Evolutionary conservation across 2,888 invertebrate species (phyloP).

Genomic region (Callinectes sapidus): DNA sequence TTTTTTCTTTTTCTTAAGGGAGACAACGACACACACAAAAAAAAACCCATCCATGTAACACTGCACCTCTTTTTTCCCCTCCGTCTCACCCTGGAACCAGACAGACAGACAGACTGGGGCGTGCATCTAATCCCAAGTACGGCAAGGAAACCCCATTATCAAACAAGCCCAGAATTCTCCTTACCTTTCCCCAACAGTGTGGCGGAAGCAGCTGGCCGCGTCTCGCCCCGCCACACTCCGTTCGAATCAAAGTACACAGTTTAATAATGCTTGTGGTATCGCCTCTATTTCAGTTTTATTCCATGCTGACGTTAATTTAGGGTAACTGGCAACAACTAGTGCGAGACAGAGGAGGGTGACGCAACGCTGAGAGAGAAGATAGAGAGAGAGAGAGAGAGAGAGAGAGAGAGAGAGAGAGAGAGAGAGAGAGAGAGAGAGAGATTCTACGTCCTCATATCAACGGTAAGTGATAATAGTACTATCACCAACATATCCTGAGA

Average conservation of each 20-base stretch:
- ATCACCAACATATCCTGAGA: background rate
- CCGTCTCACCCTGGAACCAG: background rate
- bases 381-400: background rate
- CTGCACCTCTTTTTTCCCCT: no score
- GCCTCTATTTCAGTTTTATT: background rate
- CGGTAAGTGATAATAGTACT: background rate
- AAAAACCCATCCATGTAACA: no score
- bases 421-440: slow-evolving; percentile 1
- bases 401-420: slow-evolving; percentile 1
- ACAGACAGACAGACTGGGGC: background rate
- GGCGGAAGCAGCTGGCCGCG: no score
- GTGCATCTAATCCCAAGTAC: background rate
- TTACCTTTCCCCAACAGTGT: background rate
- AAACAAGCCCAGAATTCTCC: no score
- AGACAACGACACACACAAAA: no score
- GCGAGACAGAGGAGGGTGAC: background rate
- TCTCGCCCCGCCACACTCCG: background rate
- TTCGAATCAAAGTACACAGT: background rate
- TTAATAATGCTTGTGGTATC: background rate
- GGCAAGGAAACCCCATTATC: background rate
- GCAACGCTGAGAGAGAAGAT: no score
- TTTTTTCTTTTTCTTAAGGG: no score
- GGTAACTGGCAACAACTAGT: background rate
- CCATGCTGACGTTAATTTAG: background rate
- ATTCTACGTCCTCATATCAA: background rate